phyloP scores from a whole-genome alignment of 1,140 invertebrate genomes.

The Scaptomyza graminum region DNA sequence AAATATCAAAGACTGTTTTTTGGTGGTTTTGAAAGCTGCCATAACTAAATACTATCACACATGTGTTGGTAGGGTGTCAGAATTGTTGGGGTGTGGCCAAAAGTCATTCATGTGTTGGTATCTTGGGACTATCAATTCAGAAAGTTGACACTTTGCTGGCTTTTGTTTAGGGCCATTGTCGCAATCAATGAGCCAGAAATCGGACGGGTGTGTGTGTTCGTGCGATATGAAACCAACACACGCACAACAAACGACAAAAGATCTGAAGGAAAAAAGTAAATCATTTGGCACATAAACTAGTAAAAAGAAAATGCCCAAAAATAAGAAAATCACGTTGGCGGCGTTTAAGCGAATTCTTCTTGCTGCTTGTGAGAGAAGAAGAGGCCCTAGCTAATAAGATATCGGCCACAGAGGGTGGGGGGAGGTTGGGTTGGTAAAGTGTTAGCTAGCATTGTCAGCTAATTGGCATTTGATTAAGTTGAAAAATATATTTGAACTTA shows the following conservation, averaged over 20 bases:
- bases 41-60: background rate
- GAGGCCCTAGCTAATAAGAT: constrained; percentile 37
- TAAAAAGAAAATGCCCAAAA: background rate
- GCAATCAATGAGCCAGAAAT: constrained; percentile 51
- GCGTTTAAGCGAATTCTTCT: background rate
- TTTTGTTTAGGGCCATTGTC: constrained; percentile 34
- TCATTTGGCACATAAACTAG: constrained; percentile 12
- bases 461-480: constrained; percentile 53
- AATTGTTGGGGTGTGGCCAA: constrained; percentile 18
- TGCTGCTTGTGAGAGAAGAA: constrained; percentile 1
- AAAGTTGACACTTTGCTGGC: constrained; percentile 51
- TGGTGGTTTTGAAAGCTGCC: no score
- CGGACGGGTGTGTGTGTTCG: no score
- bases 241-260: constrained; percentile 22
- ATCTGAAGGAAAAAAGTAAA: constrained; percentile 7
- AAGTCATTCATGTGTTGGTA: constrained; percentile 33
- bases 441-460: constrained; percentile 21
- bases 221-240: constrained; percentile 11
- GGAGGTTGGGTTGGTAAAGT: background rate
- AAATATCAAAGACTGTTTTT: no score
- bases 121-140: constrained; percentile 45
- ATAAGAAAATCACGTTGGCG: constrained; percentile 9
- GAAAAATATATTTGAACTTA: constrained; percentile 26
- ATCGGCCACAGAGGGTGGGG: background rate
- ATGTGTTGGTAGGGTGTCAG: background rate